Base-by-base conservation (phyloP, 2,888 invertebrate species). In the Ceratothoa steindachneri region DNA sequence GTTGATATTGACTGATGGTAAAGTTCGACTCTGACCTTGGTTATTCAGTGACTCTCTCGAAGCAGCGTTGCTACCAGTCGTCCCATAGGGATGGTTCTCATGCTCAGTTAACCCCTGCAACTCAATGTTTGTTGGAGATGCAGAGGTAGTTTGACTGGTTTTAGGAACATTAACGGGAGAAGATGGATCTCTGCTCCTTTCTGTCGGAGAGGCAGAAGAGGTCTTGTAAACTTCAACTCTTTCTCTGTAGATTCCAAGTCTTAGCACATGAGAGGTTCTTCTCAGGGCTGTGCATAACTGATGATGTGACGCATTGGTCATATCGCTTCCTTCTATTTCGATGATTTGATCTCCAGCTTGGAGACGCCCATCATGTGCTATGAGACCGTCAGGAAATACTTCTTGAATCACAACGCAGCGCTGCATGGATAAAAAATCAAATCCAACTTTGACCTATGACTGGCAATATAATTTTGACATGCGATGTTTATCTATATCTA, bases 381-480 rank as follows among this genome's bases (percentile, higher is more conserved):
- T 83, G 12, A 84, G 83, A 29, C 85, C 84, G 68, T 85, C 84
- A 30, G 83, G 81, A 80, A 84, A 84, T 30, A 85, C 82, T 81
- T 85, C 85, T 77, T 86, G 86, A 66, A 86, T 83, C 2, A 86
- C 84, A 53, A 86, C 82, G 79, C 85, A 85, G 28, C 84, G 81
- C 86, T 86, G 80, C 19, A 81, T 80, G 51, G 19, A 52, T 24
- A 24, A 22, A 12, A n/a, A n/a, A n/a, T n/a, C n/a, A n/a, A n/a
- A n/a, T n/a, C n/a, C n/a, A n/a, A n/a, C n/a, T n/a, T n/a, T n/a
- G n/a, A n/a, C n/a, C n/a, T n/a, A n/a, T n/a, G n/a, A n/a, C n/a
- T n/a, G n/a, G n/a, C n/a, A n/a, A n/a, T n/a, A n/a, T n/a, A n/a
- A n/a, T n/a, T n/a, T n/a, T n/a, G n/a, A n/a, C n/a, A n/a, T n/a